Percentiles rank a stretch among this genome's conserved stretches.
Evolutionary conservation across 2,888 invertebrate species (phyloP).

Genomic region (Tenthredo mesomela): DNA sequence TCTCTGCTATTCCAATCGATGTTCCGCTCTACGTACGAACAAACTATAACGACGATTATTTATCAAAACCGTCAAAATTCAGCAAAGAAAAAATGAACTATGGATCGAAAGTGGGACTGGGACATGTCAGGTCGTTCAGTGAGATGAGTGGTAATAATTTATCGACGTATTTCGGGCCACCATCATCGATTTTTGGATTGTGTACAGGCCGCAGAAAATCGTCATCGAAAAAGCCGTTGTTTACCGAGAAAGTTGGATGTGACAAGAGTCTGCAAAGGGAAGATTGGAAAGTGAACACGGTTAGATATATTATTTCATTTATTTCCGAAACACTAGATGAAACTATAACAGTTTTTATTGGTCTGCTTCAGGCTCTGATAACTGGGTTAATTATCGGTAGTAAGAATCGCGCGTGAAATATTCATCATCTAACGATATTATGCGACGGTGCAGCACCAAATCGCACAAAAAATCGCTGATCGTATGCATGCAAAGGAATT

Average conservation of each 20-base stretch:
- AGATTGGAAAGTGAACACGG: slow-evolving; percentile 46
- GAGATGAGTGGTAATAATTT: neutral
- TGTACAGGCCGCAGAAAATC: slow-evolving; percentile 46
- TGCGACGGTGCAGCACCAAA: neutral
- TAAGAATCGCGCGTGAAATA: slow-evolving; percentile 35
- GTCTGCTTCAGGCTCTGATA: slow-evolving; percentile 44
- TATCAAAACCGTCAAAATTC: neutral
- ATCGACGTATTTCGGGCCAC: neutral
- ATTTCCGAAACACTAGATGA: neutral
- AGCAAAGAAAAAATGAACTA: slow-evolving; percentile 3
- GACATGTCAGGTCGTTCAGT: slow-evolving; percentile 12
- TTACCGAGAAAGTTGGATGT: neutral
- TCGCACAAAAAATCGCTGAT: neutral
- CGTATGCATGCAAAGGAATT: neutral
- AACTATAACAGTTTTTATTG: neutral
- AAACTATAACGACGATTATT: neutral
- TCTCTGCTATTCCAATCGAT: neutral
- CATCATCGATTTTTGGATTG: slow-evolving; percentile 36
- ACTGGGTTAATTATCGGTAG: slow-evolving; percentile 6
- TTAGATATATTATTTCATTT: slow-evolving; percentile 18
- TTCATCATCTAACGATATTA: neutral
- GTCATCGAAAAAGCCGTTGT: neutral
- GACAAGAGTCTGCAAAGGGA: slow-evolving; percentile 5
- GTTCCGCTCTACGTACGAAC: slow-evolving; percentile 11
- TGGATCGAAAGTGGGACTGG: slow-evolving; percentile 6